A percentile compares a stretch with the other conserved stretches of the same genome.
phyloP scores from a whole-genome alignment of 2,113 vertebrate species.

The Cinclus cinclus region DNA sequence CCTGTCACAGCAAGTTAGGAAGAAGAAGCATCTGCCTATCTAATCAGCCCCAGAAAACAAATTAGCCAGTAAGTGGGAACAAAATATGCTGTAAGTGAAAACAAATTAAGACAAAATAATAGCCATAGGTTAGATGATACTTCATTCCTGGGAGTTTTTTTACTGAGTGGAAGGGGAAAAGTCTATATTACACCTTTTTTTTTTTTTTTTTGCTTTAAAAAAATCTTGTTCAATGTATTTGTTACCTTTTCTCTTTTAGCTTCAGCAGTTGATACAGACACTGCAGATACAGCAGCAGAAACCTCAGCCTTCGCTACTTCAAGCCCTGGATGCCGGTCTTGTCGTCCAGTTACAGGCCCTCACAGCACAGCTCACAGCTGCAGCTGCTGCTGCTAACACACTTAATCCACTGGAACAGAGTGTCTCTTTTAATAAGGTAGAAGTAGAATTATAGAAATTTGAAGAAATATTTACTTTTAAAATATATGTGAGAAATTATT shows the following conservation, averaged over 20 bases:
- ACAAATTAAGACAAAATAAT: conserved; percentile 1
- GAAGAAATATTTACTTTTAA: not conserved
- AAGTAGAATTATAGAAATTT: not conserved
- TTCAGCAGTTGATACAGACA: conserved; percentile 96
- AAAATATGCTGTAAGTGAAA: conserved; percentile 32
- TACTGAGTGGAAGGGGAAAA: not conserved
- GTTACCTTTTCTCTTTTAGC: conserved; percentile 66
- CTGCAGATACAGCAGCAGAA: conserved; percentile 98
- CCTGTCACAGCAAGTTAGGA: conserved; percentile 64
- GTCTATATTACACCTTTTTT: not conserved
- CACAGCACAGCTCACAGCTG: conserved; percentile 96
- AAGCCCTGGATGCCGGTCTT: conserved; percentile 94
- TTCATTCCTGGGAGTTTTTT: not conserved
- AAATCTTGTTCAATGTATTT: not conserved
- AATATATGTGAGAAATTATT: not conserved
- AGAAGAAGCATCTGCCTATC: conserved; percentile 50
- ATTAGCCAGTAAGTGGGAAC: conserved; percentile 66
- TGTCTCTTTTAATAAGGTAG: conserved; percentile 97
- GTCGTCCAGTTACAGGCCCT: conserved; percentile 96
- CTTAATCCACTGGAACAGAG: conserved; percentile 94
- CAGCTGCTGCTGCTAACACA: conserved; percentile 90
- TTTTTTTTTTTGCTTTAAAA: not conserved
- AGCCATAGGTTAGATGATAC: not conserved
- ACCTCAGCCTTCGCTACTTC: conserved; percentile 93
- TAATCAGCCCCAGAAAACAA: conserved; percentile 59